phyloP scores from a whole-genome alignment of 2,797 vertebrate genomes.

The Tenualosa thibaudeaui region DNA sequence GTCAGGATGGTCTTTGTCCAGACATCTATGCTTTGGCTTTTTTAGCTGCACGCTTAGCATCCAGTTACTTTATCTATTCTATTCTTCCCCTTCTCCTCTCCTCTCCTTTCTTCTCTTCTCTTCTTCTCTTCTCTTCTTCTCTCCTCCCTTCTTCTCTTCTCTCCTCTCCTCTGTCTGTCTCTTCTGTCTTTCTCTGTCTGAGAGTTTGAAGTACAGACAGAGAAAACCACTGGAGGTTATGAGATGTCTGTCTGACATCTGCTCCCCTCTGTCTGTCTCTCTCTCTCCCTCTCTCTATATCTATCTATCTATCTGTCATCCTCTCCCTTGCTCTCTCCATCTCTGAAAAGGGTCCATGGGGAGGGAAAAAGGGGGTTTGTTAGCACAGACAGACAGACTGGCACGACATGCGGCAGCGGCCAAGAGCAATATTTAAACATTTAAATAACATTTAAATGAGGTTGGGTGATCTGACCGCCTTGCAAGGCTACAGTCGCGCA shows the following conservation, averaged over 20 bases:
- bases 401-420: constrained; percentile 53
- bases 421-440: constrained; percentile 63
- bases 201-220: not conserved
- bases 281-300: constrained; percentile 27
- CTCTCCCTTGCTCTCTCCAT: not conserved
- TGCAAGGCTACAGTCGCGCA: constrained; percentile 58
- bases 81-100: constrained; percentile 32
- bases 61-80: constrained; percentile 26
- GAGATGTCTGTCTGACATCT: constrained; percentile 55
- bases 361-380: constrained; percentile 32
- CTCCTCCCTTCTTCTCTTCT: constrained; percentile 39
- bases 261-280: constrained; percentile 43
- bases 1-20: constrained; percentile 62
- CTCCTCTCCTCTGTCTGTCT: constrained; percentile 56
- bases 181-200: constrained; percentile 43
- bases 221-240: not conserved
- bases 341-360: not conserved
- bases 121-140: too few relatives aligned
- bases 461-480: constrained; percentile 49
- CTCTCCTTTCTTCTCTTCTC: too few relatives aligned
- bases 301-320: constrained; percentile 26
- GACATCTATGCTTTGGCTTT: not conserved
- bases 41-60: not conserved
- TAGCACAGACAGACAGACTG: constrained; percentile 54
- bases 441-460: constrained; percentile 63